Evolutionary conservation across 2,797 vertebrate genomes (phyloP).

Genomic region (Sebastes aleutianus): DNA sequence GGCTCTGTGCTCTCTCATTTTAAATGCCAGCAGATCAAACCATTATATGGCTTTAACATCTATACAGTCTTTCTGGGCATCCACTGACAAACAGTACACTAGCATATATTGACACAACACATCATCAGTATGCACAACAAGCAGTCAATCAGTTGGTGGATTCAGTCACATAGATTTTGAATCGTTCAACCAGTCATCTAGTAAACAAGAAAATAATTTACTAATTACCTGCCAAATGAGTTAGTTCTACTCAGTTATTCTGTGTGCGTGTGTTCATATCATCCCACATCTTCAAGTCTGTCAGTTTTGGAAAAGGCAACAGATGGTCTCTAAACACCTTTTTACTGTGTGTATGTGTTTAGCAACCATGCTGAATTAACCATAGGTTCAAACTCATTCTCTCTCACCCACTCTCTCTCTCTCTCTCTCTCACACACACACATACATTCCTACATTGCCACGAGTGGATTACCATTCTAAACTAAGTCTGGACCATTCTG

Average conservation of each 20-base stretch:
- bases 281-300: conserved; percentile 10
- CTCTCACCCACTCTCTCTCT: neutral
- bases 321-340: conserved; percentile 26
- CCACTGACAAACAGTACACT: no score
- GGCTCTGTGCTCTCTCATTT: neutral
- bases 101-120: no score
- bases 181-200: no score
- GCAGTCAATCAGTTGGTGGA: no score
- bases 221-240: no score
- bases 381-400: neutral
- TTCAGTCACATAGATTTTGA: no score
- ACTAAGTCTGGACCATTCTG: neutral
- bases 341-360: no score
- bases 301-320: neutral
- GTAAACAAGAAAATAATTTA: no score
- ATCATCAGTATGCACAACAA: no score
- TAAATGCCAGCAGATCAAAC: neutral
- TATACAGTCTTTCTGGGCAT: no score
- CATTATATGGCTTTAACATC: neutral
- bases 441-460: neutral
- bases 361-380: no score
- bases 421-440: neutral
- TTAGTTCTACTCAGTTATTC: no score
- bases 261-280: neutral
- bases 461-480: neutral